Evolutionary conservation across 1,140 invertebrate genomes (phyloP), one percentile per base, ranked within the genome.

Genomic region (Leptinotarsa undecemlineata): DNA sequence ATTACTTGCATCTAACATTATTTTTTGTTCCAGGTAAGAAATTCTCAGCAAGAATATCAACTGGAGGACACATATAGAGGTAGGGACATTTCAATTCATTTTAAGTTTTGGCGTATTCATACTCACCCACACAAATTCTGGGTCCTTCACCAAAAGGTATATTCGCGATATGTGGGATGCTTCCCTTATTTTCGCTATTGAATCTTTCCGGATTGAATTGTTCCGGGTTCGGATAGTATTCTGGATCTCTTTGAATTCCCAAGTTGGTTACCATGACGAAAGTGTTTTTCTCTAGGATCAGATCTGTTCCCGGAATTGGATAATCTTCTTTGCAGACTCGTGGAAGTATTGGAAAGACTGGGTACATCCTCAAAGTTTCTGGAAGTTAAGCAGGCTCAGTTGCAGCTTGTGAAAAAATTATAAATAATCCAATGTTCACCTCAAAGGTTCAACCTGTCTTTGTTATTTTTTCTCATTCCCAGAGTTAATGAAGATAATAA

Each of bases 131-230:
- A 76, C 90, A 91, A 79, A 89, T 90, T 73, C 90, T 82, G 8
- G 87, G 86, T 17, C 90, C 90, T 73, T 88, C 89, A 11, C 89
- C 89, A 81, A 91, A 91, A 6, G 90, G 89, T 51, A 90, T 76
- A 79, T 86, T 90, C 0, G 85, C 83, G 70, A 82, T 85, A 14
- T 81, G 83, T 26, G 83, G 82, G 62, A 81, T 78, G 4, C 77
- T 78, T 0, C 76, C 77, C 75, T 85, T 88, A 64, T 81, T 81
- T 78, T 86, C 84, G 33, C 84, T 79, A 64, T 13, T 48, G 75
- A 88, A 92, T 81, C 91, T 82, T 74, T 91, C 90, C 0, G 91
- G 91, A 79, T 89, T 85, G 78, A 92, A 92, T 76, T 83, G 84
- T 4, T 89, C 82, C 3, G 91, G 91, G 67, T 92, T 82, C 1